Evolutionary conservation across 2,888 invertebrate genomes (phyloP).

Genomic region (Perdita meconis): DNA sequence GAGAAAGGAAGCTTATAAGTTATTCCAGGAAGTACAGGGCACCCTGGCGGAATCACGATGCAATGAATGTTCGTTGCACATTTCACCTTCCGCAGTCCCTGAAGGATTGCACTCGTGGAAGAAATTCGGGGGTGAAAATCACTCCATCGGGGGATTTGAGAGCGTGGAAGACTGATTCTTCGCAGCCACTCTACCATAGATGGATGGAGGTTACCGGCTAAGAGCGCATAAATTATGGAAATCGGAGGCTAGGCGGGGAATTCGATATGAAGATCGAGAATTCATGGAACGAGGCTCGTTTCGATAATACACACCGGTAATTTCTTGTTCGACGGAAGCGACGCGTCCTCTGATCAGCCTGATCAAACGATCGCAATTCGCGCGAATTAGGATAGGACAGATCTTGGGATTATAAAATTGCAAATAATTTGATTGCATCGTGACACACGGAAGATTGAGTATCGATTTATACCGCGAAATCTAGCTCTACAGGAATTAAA

Average conservation of each 20-base stretch:
- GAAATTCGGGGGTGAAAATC: constrained; percentile 36
- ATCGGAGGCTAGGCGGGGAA: constrained; percentile 45
- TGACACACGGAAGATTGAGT: too few species aligned
- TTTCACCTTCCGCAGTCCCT: neutral
- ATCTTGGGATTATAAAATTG: neutral
- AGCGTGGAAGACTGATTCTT: neutral
- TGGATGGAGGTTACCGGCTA: constrained; percentile 33
- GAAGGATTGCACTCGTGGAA: constrained; percentile 13
- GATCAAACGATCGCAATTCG: neutral
- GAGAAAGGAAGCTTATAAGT: constrained; percentile 20
- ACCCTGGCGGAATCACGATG: constrained; percentile 13
- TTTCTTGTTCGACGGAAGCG: constrained; percentile 17
- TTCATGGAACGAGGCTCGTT: constrained; percentile 25
- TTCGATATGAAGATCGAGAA: constrained; percentile 52
- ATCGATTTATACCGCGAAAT: too few species aligned
- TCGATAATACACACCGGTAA: constrained; percentile 29
- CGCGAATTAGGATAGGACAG: neutral
- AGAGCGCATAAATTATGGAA: constrained; percentile 63
- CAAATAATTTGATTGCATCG: too few species aligned
- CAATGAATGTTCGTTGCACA: constrained; percentile 6
- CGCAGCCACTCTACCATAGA: neutral
- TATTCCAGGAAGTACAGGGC: constrained; percentile 17
- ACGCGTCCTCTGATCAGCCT: too few species aligned
- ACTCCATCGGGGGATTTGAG: neutral
- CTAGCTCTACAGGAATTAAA: too few species aligned